A percentile compares a stretch with the other conserved stretches of the same genome.
Evolutionary conservation across 2,888 invertebrate genomes (phyloP).

Genomic region (Phortica okadai): DNA sequence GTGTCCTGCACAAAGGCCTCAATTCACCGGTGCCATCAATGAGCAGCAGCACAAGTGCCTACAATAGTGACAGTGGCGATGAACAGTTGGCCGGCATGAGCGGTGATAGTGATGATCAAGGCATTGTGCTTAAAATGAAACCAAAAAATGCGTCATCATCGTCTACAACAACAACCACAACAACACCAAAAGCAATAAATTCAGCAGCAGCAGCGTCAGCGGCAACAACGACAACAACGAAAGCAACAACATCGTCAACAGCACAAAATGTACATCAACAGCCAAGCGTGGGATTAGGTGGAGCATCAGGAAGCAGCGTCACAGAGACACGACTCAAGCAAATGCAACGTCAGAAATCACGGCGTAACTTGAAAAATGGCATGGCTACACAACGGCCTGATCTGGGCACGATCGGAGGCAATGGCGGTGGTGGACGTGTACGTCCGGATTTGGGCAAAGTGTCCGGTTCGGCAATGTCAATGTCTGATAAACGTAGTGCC

Average conservation of each 20-base stretch:
- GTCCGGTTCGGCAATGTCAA: conserved; percentile 18
- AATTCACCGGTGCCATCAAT: conserved; percentile 48
- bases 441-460: conserved; percentile 71
- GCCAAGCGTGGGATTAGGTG: background rate
- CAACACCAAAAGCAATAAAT: background rate
- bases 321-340: conserved; percentile 76
- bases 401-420: conserved; percentile 78
- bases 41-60: conserved; percentile 58
- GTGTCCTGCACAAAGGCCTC: conserved; percentile 71
- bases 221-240: conserved; percentile 74
- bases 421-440: conserved; percentile 73
- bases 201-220: background rate
- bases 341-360: conserved; percentile 78
- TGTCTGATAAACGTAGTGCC: conserved; percentile 66
- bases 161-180: conserved; percentile 37
- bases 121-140: conserved; percentile 56
- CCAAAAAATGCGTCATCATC: conserved; percentile 41
- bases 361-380: conserved; percentile 77
- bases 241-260: conserved; percentile 39
- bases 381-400: conserved; percentile 79
- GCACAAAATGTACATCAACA: conserved; percentile 37
- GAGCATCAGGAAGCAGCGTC: conserved; percentile 32
- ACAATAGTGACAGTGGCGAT: conserved; percentile 53
- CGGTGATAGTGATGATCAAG: conserved; percentile 57
- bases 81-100: conserved; percentile 18